Evolutionary conservation across 2,888 invertebrate genomes (phyloP).

Genomic region (Eilema griseolum): DNA sequence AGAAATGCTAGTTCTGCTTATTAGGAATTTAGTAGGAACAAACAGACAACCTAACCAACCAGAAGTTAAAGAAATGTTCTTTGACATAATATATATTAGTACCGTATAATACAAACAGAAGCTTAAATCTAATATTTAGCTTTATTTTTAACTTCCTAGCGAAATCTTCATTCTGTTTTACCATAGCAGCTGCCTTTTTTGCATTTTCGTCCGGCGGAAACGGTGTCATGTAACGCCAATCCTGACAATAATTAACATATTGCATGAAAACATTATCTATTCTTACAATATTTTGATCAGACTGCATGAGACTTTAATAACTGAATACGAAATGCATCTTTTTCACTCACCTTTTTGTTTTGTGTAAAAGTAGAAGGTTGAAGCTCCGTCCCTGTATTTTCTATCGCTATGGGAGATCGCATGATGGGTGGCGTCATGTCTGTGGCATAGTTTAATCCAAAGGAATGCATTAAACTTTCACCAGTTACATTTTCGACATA

Average conservation of each 20-base stretch:
- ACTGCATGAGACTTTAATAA: constrained; percentile 9
- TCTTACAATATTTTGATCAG: constrained; percentile 24
- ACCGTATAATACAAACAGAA: too few species aligned
- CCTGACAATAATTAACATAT: constrained; percentile 57
- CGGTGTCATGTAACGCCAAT: constrained; percentile 72
- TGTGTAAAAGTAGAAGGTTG: constrained; percentile 3
- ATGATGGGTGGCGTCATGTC: constrained; percentile 80
- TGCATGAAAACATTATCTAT: constrained; percentile 46
- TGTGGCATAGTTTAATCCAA: constrained; percentile 72
- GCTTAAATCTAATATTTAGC: too few species aligned
- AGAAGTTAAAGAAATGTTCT: too few species aligned
- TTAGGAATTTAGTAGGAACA: too few species aligned
- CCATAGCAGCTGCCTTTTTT: constrained; percentile 82
- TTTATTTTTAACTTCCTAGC: constrained; percentile 77
- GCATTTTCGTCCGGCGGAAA: constrained; percentile 89
- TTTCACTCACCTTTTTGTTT: too few species aligned
- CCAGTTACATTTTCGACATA: constrained; percentile 84
- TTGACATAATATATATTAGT: too few species aligned
- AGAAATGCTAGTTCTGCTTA: too few species aligned
- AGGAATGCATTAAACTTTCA: constrained; percentile 70
- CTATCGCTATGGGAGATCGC: constrained; percentile 56
- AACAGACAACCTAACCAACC: too few species aligned
- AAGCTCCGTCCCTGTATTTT: constrained; percentile 19
- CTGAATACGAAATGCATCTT: background rate
- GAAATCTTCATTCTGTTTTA: constrained; percentile 90